Base-by-base conservation (phyloP, 2,888 invertebrate species). In the Gari tellinella region DNA sequence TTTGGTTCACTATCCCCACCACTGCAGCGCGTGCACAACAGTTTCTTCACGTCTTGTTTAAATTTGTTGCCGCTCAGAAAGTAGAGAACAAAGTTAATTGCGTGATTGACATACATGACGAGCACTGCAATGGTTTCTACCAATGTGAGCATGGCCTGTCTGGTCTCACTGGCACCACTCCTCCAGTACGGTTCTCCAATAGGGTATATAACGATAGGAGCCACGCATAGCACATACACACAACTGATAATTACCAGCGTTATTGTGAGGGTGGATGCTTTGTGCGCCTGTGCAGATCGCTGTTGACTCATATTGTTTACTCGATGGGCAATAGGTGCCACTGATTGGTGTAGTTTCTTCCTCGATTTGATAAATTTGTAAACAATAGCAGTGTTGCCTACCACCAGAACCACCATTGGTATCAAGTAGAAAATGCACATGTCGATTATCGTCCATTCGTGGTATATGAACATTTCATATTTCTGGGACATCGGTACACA, bases 121-220 rank as follows among this genome's bases (percentile, higher is more conserved):
- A 77, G 48, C 38, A 69, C 72, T 14, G 77, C 61, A 3, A 68
- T 17, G 2, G 72, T 49, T 21, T 77, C 68, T 41, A 55, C 60
- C 14, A 67, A 52, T 53, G 72, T 72, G 38, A 77, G 45, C 25
- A 57, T 41, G 14, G 68, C 77, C 31, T 72, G 41, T 25, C 53
- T 65, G 15, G 52, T 31, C n/a, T 57, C 49, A 2, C 68, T 65
- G 2, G 77, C 77, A 2, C 65, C 68, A 0, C 53, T 31, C 31
- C 41, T 48, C 77, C 77, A 77, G 45, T 65, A 77, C 10, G 77
- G 77, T 19, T 72, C 65, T 4, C 77, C 77, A 19, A 72, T 72
- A 0, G 77, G 77, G 40, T 69, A 77, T 7, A 77, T 68, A 4
- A 77, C 77, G 12, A 77, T 68, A 7, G 72, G 72, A 17, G 77